phyloP scores from a whole-genome alignment of 2,797 vertebrate species.

The Sarcophilus harrisii region DNA sequence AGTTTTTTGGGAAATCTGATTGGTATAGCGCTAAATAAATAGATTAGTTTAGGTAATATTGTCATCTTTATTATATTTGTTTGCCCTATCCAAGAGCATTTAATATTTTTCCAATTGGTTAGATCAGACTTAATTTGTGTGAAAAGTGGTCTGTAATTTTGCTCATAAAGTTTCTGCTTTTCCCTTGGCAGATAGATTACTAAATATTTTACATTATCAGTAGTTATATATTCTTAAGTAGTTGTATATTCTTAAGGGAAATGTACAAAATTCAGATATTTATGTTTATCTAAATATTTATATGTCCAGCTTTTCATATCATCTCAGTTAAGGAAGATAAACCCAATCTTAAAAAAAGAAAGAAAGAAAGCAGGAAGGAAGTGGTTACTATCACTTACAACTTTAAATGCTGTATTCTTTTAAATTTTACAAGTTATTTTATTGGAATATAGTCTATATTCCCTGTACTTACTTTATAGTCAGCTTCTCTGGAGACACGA shows the following conservation, averaged over 20 bases:
- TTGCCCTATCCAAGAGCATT: no score
- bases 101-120: no score
- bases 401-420: background rate
- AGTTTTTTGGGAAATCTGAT: no score
- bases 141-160: no score
- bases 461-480: background rate
- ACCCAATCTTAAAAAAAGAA: constrained; percentile 45
- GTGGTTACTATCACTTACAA: constrained; percentile 24
- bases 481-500: background rate
- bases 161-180: no score
- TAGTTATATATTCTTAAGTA: no score
- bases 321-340: constrained; percentile 34
- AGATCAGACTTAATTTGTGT: no score
- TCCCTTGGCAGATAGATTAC: no score
- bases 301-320: constrained; percentile 60
- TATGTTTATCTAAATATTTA: constrained; percentile 67
- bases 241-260: constrained; percentile 43
- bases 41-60: no score
- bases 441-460: background rate
- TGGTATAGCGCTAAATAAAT: no score
- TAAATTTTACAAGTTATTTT: background rate
- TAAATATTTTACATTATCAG: no score
- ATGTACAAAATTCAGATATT: constrained; percentile 19
- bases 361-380: constrained; percentile 59
- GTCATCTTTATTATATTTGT: no score